Base-by-base conservation (phyloP, 30 jellyfish, hydroid and myxozoan species). In the Aurelia sp. region DNA sequence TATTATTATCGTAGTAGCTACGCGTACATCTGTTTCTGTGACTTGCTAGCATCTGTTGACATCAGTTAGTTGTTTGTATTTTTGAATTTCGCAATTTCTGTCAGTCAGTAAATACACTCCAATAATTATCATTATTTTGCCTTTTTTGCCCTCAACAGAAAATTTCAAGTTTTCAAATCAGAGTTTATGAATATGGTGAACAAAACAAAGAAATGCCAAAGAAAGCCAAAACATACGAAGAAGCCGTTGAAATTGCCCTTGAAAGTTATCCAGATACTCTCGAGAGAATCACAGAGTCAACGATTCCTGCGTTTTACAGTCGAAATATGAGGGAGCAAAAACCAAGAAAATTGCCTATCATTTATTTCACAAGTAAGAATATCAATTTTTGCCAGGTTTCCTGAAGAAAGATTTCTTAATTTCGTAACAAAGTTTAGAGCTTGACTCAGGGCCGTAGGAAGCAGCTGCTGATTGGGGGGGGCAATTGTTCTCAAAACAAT, bases 261-360 rank as follows among this genome's bases (percentile, higher is more conserved):
- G 96, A 88, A 20, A 88, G 96, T 60, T 88, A 77, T 53, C 96
- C 96, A 5, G 96, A 88, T 50, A 30, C 50, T 31, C 57, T 88
- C 27, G 74, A 62, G 52, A 68, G 87, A 58, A 78, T 88, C 67
- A 78, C 89, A 8, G 91, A 59, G n/a, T 72, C 60, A 63, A 68
- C 82, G 12, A 78, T 88, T 60, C 88, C 88, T 5, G 67, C 81
- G 9, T 88, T 74, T 60, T 88, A 88, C 61, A 78, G 81, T 79
- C 27, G 57, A 62, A 86, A 83, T 15, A 81, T 78, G 91, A 78
- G 72, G 65, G 84, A 72, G 59, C 78, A 77, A 15, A 79, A 72
- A 19, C 96, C 96, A 57, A 67, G 89, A 60, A 86, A 86, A 61
- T 82, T 88, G 47, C 96, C 96, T 1, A 66, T 88, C 71, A 88